These are phyloP conservation scores for Drosophila greeni DNA, from an alignment of 2,888 invertebrate species.

Conservation along the genomic window DNA sequence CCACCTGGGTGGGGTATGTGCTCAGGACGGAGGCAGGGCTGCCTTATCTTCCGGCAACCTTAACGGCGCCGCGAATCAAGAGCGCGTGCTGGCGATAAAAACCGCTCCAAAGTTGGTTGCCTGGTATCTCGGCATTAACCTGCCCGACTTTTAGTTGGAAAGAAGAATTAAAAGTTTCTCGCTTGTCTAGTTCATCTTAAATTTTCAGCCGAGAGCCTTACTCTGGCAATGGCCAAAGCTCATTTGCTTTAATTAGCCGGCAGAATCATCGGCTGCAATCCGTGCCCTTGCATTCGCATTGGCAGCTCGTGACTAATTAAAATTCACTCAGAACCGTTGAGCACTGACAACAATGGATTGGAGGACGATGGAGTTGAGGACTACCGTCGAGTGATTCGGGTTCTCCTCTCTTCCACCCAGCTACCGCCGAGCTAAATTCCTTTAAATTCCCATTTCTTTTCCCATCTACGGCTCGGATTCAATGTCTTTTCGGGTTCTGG, in stretches of 20 bases:
- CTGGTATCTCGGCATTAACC: slow-evolving; percentile 22
- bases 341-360: slow-evolving; percentile 21
- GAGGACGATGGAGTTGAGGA: slow-evolving; percentile 32
- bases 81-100: slow-evolving; percentile 51
- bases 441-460: slow-evolving; percentile 40
- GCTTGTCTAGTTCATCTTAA: slow-evolving; percentile 14
- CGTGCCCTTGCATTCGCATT: background rate
- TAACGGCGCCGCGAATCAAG: slow-evolving; percentile 38
- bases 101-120: slow-evolving; percentile 15
- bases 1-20: slow-evolving; percentile 3
- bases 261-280: slow-evolving; percentile 1
- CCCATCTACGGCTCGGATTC: background rate
- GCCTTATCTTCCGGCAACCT: slow-evolving; percentile 35
- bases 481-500: slow-evolving; percentile 14
- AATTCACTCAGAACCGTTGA: slow-evolving; percentile 44
- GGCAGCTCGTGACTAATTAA: slow-evolving; percentile 43
- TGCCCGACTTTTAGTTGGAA: slow-evolving; percentile 28
- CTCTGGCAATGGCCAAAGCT: background rate
- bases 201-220: background rate
- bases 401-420: background rate
- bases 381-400: slow-evolving; percentile 8
- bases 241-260: slow-evolving; percentile 8
- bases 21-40: slow-evolving; percentile 14
- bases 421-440: slow-evolving; percentile 5
- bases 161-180: slow-evolving; percentile 27